Evolutionary conservation across 2,113 vertebrate genomes (phyloP).

Genomic region (Hemibates koningsi): DNA sequence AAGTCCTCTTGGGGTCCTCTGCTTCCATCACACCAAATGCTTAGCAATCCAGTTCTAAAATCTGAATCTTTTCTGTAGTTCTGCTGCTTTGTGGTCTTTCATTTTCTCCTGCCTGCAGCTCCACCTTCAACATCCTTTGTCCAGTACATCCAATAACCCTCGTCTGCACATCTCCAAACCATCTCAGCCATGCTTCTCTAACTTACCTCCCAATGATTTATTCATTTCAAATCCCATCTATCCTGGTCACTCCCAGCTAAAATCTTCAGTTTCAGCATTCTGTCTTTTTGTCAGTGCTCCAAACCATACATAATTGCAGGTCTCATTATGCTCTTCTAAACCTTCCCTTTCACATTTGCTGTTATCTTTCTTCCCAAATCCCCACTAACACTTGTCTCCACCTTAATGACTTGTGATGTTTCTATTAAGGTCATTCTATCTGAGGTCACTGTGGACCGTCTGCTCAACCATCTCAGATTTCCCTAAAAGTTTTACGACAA

Average conservation of each 20-base stretch:
- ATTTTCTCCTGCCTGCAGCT: neutral
- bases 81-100: neutral
- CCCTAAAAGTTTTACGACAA: neutral
- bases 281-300: neutral
- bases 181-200: neutral
- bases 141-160: neutral
- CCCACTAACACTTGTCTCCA: neutral
- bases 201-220: neutral
- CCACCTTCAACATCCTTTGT: neutral
- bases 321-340: neutral
- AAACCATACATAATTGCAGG: neutral
- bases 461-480: neutral
- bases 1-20: neutral
- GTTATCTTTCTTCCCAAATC: neutral
- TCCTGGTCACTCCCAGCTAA: neutral
- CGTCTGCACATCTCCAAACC: neutral
- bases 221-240: neutral
- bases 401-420: neutral
- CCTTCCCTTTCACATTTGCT: neutral
- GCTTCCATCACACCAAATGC: neutral
- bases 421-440: neutral
- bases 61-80: neutral
- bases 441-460: neutral
- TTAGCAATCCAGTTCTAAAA: neutral
- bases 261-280: neutral